Conservation (phyloP, 1,140 invertebrate species). For the Drosophila ohnishii region DNA sequence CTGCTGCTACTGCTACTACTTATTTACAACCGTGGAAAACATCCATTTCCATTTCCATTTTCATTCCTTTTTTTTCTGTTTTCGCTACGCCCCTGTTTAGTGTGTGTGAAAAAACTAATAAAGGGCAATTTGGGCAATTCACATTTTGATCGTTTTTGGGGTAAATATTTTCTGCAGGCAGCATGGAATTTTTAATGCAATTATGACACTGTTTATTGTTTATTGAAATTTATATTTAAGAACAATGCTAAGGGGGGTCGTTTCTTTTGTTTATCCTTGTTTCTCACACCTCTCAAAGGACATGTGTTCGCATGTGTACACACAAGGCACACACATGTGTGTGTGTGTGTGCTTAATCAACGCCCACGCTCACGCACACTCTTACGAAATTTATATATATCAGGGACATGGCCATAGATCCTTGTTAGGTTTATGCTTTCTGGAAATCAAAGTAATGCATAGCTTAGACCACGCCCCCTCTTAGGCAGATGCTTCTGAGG, state of each 20-base stretch:
- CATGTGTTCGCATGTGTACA: conserved; percentile 18
- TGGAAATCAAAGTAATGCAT: conserved; percentile 73
- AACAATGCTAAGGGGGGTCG: conserved; percentile 3
- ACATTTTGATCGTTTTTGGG: conserved; percentile 45
- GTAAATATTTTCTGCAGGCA: conserved; percentile 38
- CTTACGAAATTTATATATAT: conserved; percentile 5
- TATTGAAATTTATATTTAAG: conserved; percentile 55
- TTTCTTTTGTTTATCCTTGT: conserved; percentile 29
- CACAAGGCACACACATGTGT: conserved; percentile 11
- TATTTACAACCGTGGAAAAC: conserved; percentile 48
- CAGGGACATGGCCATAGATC: conserved; percentile 51
- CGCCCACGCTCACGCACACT: conserved; percentile 23
- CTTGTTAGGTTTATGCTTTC: conserved; percentile 71
- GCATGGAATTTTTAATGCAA: conserved; percentile 71
- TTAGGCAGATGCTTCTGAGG: conserved; percentile 17
- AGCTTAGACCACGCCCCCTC: conserved; percentile 46
- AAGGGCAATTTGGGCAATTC: conserved; percentile 78
- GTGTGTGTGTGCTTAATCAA: conserved; percentile 60
- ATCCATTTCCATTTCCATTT: conserved; percentile 29
- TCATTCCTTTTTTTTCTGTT: not conserved
- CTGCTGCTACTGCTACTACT: conserved; percentile 14
- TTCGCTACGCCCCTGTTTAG: conserved; percentile 50
- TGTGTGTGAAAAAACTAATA: conserved; percentile 82
- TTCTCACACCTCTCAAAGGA: conserved; percentile 14
- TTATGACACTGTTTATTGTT: conserved; percentile 63